Conservation (phyloP, 2,888 invertebrate genomes). For the Noctua janthe region DNA sequence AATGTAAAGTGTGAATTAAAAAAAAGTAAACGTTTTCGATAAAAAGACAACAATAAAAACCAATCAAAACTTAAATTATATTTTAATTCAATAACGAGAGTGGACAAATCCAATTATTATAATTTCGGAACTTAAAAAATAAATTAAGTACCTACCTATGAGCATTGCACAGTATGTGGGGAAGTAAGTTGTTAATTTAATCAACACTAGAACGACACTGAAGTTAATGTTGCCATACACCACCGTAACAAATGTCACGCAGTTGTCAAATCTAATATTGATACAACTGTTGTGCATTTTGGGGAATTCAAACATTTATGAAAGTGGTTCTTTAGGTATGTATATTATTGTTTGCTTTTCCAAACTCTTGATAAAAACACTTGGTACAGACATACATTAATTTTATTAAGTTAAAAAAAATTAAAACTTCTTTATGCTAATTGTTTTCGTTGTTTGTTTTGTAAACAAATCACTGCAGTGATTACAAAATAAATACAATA, state of each 20-base stretch:
- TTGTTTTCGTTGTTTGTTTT: background rate
- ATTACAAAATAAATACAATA: background rate
- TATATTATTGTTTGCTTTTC: background rate
- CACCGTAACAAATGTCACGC: constrained; percentile 19
- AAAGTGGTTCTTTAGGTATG: too few species aligned
- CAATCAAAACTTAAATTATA: background rate
- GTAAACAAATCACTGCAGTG: background rate
- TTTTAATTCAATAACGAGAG: background rate
- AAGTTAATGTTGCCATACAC: constrained; percentile 1
- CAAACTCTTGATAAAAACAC: background rate
- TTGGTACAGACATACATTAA: background rate
- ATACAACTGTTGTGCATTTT: constrained; percentile 13
- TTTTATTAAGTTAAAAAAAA: background rate
- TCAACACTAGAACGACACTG: constrained; percentile 10
- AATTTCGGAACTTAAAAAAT: background rate
- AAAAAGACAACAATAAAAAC: background rate
- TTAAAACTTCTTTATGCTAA: background rate
- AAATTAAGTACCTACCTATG: background rate
- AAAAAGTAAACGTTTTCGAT: background rate
- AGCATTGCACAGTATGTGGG: background rate
- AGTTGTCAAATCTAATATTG: constrained; percentile 23
- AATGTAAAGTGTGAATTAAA: background rate
- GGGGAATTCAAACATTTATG: background rate
- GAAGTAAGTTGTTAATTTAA: background rate
- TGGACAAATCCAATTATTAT: background rate